Evolutionary conservation across 2,113 vertebrate genomes (phyloP), one percentile per base, ranked within the genome.

Genomic region (Ursus arctos): DNA sequence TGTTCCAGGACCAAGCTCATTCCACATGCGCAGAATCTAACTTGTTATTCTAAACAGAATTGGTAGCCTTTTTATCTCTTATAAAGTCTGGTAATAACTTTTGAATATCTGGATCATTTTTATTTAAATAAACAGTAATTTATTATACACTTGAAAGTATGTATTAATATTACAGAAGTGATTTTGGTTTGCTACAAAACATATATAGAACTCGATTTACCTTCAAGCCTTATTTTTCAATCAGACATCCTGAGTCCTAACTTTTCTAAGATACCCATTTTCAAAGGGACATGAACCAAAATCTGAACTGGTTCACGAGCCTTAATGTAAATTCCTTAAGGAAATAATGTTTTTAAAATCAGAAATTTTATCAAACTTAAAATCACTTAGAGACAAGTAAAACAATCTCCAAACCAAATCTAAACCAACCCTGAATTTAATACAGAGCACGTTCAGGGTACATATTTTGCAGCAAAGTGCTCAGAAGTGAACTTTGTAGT

Each of bases 261-360:
- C 51, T 94, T 97, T 95, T 86, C 91, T 77, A 77, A 69, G 14
- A 59, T 14, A 33, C 51, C 12, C 79, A 21, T 86, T 96, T 94
- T 96, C 94, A 93, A 94, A 96, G n/a, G 55, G 36, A 79, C 43
- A 83, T 55, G 36, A 97, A 91, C 40, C 87, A 65, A 96, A 97
- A 92, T 96, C 55, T 94, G 82, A 96, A 82, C 36, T 89, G 43
- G n/a, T 82, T 97, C 76, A 88, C 61, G 21, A 95, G 5, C 82
- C 71, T 80, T 83, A 82, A 21, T 43, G 40, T 86, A 79, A 81
- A 82, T 93, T 55, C 76, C 49, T 81, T 84, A 87, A 83, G 77
- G 61, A 94, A 95, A 82, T 33, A 53, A 57, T 47, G 18, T 83
- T 94, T 94, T 81, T 49, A 26, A 92, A 92, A 82, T 63, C 10